Evolutionary conservation across 2,888 invertebrate species (phyloP).

Genomic region (Zaprionus lineosus): DNA sequence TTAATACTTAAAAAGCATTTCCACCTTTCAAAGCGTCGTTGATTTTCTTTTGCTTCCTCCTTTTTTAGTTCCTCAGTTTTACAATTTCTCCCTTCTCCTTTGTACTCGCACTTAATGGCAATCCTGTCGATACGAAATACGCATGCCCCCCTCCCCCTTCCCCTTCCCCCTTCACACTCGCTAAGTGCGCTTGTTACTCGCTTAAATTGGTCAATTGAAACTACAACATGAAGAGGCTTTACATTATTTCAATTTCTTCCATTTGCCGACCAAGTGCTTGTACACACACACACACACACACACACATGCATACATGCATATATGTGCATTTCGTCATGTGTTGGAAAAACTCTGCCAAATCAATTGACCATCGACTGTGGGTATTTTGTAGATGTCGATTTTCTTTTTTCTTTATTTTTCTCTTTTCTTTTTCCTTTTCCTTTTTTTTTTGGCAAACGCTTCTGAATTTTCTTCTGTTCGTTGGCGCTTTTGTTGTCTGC

Average conservation of each 20-base stretch:
- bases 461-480: constrained; percentile 39
- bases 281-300: too few relatives aligned
- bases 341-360: background rate
- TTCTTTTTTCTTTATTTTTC: background rate
- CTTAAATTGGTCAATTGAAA: too few relatives aligned
- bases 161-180: too few relatives aligned
- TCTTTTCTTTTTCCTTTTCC: background rate
- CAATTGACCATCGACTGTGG: constrained; percentile 5
- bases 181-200: too few relatives aligned
- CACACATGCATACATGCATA: too few relatives aligned
- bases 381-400: constrained; percentile 12
- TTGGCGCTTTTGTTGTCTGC: constrained; percentile 51
- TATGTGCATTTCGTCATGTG: background rate
- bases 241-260: too few relatives aligned
- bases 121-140: too few relatives aligned
- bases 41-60: too few relatives aligned
- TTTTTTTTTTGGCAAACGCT: constrained; percentile 15
- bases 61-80: constrained; percentile 38
- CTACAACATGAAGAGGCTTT: too few relatives aligned
- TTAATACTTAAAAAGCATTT: constrained; percentile 64
- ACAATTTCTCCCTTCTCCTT: background rate
- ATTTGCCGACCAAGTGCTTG: too few relatives aligned
- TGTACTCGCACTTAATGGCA: too few relatives aligned
- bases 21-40: constrained; percentile 49
- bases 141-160: too few relatives aligned